Evolutionary conservation across 2,113 vertebrate genomes (phyloP).

Genomic region (Trinectes maculatus): DNA sequence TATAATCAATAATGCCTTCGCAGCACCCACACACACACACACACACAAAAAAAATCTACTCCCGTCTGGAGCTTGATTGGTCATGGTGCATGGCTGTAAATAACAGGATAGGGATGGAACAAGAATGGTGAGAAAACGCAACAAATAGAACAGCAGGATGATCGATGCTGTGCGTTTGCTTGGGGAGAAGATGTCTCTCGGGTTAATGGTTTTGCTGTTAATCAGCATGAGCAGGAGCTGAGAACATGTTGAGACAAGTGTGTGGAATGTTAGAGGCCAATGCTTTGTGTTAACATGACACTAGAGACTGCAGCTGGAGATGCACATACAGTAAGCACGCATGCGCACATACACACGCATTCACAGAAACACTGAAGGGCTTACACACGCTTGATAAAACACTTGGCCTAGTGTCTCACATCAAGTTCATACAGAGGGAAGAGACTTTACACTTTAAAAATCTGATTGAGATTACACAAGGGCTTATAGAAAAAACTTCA

Average conservation of each 20-base stretch:
- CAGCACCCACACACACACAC: neutral
- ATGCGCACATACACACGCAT: conserved; percentile 21
- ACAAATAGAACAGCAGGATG: neutral
- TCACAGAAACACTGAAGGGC: conserved; percentile 10
- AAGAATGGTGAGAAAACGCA: neutral
- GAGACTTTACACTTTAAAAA: neutral
- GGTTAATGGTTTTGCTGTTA: conserved; percentile 11
- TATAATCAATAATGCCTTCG: neutral
- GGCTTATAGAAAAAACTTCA: neutral
- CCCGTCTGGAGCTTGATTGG: conserved; percentile 60
- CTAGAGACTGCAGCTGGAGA: conserved; percentile 63
- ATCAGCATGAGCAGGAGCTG: conserved; percentile 5
- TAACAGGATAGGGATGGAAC: conserved; percentile 3
- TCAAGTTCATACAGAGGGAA: too few species aligned
- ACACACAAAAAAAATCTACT: conserved; percentile 1
- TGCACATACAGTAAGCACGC: conserved; percentile 17
- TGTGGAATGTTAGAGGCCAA: conserved; percentile 64
- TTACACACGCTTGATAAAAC: conserved; percentile 16
- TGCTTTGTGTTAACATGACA: conserved; percentile 59
- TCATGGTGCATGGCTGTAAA: conserved; percentile 29
- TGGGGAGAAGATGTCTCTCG: conserved; percentile 11
- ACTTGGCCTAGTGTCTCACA: neutral
- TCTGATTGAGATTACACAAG: conserved; percentile 6
- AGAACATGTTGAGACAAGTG: conserved; percentile 59
- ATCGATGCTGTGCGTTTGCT: neutral